Evolutionary conservation across 92 coral and sea anemone genomes (phyloP).

Genomic region (Blastomussa wellsi): DNA sequence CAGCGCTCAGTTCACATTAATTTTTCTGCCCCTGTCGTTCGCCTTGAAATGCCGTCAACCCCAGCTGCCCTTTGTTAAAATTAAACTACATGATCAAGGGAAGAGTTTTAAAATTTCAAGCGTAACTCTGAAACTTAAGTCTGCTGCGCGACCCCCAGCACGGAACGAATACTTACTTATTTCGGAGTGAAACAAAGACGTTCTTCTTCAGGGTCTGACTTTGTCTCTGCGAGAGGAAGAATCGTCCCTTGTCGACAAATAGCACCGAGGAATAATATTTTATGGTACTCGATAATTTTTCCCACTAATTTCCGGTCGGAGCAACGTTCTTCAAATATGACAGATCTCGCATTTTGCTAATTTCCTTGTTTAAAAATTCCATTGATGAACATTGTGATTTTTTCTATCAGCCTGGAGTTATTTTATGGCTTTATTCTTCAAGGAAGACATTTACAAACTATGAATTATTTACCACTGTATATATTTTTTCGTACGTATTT

Average conservation of each 20-base stretch:
- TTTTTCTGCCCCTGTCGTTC: background rate
- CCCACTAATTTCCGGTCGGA: conserved; percentile 35
- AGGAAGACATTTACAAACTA: background rate
- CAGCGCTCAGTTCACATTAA: conserved; percentile 8
- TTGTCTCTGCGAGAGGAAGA: background rate
- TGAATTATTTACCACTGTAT: conserved; percentile 29
- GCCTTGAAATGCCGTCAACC: background rate
- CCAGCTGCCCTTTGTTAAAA: background rate
- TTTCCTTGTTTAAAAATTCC: background rate
- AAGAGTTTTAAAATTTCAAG: conserved; percentile 2
- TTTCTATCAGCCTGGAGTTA: background rate
- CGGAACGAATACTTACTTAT: conserved; percentile 27
- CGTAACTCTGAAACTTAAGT: conserved; percentile 14
- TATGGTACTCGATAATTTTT: background rate
- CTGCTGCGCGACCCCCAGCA: background rate
- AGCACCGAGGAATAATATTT: conserved; percentile 6
- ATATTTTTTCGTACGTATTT: background rate
- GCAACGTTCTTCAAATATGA: background rate
- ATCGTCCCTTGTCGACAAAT: background rate
- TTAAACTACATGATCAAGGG: background rate
- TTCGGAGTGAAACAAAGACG: conserved; percentile 6
- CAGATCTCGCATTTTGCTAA: background rate
- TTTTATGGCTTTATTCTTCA: conserved; percentile 16
- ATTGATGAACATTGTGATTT: background rate
- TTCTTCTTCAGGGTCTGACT: background rate